Evolutionary conservation across 1,140 invertebrate genomes (phyloP).

Genomic region (Diachasmimorpha longicaudata): DNA sequence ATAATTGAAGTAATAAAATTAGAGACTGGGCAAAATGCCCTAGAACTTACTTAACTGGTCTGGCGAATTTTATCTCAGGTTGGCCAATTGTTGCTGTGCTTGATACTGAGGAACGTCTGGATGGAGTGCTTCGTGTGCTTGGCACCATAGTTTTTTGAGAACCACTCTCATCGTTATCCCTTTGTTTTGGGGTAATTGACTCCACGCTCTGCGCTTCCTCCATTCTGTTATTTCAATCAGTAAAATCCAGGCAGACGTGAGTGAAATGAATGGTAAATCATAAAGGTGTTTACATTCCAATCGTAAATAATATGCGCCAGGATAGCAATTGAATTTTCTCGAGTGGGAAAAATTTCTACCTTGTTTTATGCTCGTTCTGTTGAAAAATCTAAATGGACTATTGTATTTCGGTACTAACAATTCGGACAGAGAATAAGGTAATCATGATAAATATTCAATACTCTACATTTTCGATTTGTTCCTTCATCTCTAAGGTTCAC

Average conservation of each 20-base stretch:
- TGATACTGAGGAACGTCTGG: conserved; percentile 40
- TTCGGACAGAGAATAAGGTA: too few relatives aligned
- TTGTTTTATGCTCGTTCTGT: too few relatives aligned
- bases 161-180: conserved; percentile 39
- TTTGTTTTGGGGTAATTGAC: conserved; percentile 42
- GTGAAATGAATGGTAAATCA: too few relatives aligned
- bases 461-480: too few relatives aligned
- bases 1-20: neutral
- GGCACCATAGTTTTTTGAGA: conserved; percentile 48
- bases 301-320: neutral
- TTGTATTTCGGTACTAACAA: too few relatives aligned
- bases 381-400: too few relatives aligned
- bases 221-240: conserved; percentile 29
- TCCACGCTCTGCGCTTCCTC: conserved; percentile 45
- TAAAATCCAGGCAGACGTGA: neutral
- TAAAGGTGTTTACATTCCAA: neutral
- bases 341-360: too few relatives aligned
- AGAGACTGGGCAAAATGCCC: conserved; percentile 30
- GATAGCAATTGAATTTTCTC: too few relatives aligned
- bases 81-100: conserved; percentile 42
- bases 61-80: conserved; percentile 57
- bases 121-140: conserved; percentile 38
- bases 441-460: too few relatives aligned
- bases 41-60: conserved; percentile 56
- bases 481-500: too few relatives aligned